phyloP scores from a whole-genome alignment of 92 coral and sea anemone species.

The Actinernus sp. region DNA sequence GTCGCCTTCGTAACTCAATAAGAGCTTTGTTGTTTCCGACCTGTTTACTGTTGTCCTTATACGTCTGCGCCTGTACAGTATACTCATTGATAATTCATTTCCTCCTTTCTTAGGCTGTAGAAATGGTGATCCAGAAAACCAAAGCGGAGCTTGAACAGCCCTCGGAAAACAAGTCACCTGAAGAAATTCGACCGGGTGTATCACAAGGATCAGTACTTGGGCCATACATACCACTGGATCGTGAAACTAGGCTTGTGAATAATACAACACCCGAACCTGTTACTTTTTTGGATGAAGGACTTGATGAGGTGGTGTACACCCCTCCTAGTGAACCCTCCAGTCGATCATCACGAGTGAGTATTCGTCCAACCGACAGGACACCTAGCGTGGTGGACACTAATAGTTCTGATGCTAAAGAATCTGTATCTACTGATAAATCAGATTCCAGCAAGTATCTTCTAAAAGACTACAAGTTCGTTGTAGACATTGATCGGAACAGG shows the following conservation, averaged over 20 bases:
- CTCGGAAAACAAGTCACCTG: conserved; percentile 7
- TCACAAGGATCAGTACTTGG: too few relatives aligned
- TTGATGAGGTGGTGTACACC: neutral
- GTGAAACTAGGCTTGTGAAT: too few relatives aligned
- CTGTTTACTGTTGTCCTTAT: too few relatives aligned
- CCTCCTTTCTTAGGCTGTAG: conserved; percentile 69
- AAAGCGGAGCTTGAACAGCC: conserved; percentile 76
- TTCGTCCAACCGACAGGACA: conserved; percentile 8
- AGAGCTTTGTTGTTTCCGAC: too few relatives aligned
- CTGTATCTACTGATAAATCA: neutral
- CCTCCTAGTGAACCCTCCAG: conserved; percentile 3
- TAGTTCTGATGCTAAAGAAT: conserved; percentile 14
- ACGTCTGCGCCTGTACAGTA: too few relatives aligned
- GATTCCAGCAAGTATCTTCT: conserved; percentile 10
- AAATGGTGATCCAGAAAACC: conserved; percentile 76
- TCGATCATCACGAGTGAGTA: neutral
- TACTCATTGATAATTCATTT: too few relatives aligned
- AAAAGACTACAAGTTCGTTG: conserved; percentile 11
- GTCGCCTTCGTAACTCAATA: too few relatives aligned
- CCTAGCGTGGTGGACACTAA: conserved; percentile 12
- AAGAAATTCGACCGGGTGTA: neutral
- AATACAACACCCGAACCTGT: too few relatives aligned
- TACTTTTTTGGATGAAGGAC: too few relatives aligned
- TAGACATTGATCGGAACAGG: conserved; percentile 11
- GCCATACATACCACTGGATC: too few relatives aligned